Evolutionary conservation across 2,113 vertebrate species (phyloP).

Genomic region (Athene noctua): DNA sequence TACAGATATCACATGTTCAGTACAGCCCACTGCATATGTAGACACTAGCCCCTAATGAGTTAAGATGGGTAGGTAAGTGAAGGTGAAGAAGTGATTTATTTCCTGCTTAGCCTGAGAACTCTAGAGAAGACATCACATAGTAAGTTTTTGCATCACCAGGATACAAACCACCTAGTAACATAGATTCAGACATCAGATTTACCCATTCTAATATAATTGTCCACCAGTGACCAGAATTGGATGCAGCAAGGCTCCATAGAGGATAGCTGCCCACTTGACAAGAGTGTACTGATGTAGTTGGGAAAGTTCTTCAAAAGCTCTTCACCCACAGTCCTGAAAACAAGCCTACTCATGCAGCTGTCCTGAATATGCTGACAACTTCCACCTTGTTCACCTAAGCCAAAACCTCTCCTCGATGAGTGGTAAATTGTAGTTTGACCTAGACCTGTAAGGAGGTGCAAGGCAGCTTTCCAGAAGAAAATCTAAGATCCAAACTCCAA

Average conservation of each 20-base stretch:
- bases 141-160: background rate
- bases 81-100: background rate
- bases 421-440: background rate
- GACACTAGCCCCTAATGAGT: background rate
- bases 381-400: background rate
- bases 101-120: background rate
- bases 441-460: background rate
- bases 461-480: background rate
- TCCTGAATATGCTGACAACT: background rate
- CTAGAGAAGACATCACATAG: background rate
- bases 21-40: background rate
- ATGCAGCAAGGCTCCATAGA: background rate
- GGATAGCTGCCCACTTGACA: background rate
- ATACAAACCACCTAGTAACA: background rate
- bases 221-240: background rate
- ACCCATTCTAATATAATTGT: background rate
- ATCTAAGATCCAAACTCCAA: background rate
- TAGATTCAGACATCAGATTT: background rate
- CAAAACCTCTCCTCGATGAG: background rate
- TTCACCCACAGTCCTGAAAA: background rate
- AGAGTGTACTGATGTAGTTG: background rate
- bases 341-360: background rate
- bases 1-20: background rate
- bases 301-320: background rate
- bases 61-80: background rate